Evolutionary conservation across 2,888 invertebrate species (phyloP).

Genomic region (Unio delphinus): DNA sequence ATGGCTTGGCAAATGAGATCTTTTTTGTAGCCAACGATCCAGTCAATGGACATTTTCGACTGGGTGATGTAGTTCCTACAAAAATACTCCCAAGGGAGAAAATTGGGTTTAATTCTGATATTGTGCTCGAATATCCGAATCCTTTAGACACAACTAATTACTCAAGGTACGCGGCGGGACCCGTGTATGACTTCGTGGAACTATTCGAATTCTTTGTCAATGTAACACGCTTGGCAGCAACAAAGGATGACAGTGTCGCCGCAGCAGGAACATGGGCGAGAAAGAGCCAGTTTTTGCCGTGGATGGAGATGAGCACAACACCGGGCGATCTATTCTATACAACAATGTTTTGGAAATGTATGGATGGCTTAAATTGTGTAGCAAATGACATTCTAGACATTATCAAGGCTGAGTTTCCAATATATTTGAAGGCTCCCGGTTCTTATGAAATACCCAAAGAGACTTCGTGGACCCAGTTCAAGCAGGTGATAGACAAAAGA

Average conservation of each 20-base stretch:
- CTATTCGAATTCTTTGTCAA: slow-evolving; percentile 34
- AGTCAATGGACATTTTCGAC: slow-evolving; percentile 23
- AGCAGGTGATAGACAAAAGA: slow-evolving; percentile 35
- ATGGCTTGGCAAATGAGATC: slow-evolving; percentile 32
- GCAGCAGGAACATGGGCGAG: slow-evolving; percentile 34
- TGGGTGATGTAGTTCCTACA: slow-evolving; percentile 12
- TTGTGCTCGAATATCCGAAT: slow-evolving; percentile 39
- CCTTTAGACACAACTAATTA: slow-evolving; percentile 29
- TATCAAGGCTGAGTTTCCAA: slow-evolving; percentile 23
- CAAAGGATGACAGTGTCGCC: slow-evolving; percentile 14
- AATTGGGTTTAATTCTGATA: slow-evolving; percentile 27
- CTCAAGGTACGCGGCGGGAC: slow-evolving; percentile 32
- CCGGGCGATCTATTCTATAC: slow-evolving; percentile 35
- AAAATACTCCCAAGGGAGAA: slow-evolving; percentile 6
- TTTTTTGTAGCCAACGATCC: slow-evolving; percentile 43
- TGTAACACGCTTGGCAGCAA: slow-evolving; percentile 11
- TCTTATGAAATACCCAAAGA: slow-evolving; percentile 35
- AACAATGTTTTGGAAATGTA: slow-evolving; percentile 36
- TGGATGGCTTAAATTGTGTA: slow-evolving; percentile 25
- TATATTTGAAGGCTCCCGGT: slow-evolving; percentile 31
- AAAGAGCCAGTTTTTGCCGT: slow-evolving; percentile 38
- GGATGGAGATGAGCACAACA: slow-evolving; percentile 39
- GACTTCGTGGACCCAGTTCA: slow-evolving; percentile 43
- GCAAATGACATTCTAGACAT: slow-evolving; percentile 33
- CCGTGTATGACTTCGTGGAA: slow-evolving; percentile 32